Conservation (phyloP, 2,113 vertebrate genomes). For the Lophura nycthemera region DNA sequence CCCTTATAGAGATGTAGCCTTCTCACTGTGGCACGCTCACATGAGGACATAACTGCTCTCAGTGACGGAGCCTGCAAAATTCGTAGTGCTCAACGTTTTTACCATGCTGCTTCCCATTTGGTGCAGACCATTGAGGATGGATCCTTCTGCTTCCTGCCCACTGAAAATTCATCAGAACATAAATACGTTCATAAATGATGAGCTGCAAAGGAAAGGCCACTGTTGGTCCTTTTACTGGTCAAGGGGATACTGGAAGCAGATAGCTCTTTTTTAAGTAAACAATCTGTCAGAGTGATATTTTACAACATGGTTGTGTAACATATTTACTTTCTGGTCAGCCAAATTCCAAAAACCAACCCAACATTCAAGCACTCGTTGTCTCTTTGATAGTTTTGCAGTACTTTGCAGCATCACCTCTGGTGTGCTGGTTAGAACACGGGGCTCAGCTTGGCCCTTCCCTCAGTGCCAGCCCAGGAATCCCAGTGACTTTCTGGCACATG, state of each 20-base stretch:
- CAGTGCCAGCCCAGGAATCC: background rate
- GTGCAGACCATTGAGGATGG: rapidly evolving
- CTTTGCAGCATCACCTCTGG: no score
- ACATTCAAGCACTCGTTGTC: background rate
- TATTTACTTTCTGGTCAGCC: background rate
- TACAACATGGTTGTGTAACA: background rate
- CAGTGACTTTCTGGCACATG: no score
- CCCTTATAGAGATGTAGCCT: conserved; percentile 46
- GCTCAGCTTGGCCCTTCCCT: background rate
- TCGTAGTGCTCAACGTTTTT: background rate
- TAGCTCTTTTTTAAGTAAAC: background rate
- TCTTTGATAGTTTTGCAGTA: background rate
- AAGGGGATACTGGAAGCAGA: background rate
- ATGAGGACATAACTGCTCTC: background rate
- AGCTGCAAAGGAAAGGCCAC: background rate
- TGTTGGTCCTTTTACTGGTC: background rate
- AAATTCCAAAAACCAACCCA: background rate
- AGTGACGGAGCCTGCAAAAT: background rate
- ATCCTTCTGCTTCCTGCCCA: background rate
- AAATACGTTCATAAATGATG: background rate
- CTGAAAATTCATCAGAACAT: background rate
- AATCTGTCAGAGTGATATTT: background rate
- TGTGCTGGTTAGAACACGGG: background rate
- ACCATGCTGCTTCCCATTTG: rapidly evolving
- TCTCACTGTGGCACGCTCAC: background rate